Base-by-base conservation (phyloP, 2,113 vertebrate genomes). In the Lepidothrix coronata region DNA sequence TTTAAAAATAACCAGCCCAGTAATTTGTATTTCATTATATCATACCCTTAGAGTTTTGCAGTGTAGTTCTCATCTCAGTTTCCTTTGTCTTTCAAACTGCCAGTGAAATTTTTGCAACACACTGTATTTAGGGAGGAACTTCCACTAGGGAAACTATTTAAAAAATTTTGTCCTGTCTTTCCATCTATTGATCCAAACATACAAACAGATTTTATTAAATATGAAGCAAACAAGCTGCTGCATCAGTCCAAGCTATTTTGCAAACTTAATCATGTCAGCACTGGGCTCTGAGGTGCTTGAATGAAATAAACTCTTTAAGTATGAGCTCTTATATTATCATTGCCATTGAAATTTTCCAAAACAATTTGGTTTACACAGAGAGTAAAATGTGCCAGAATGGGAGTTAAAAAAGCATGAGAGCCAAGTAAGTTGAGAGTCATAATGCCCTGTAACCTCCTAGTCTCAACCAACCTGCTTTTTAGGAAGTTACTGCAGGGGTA, bases 121-220 rank as follows among this genome's bases (percentile, higher is more conserved):
- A 14, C 13, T 48, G 20, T 61, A 24, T 92, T 83, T 63, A 67
- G 28, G 59, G 51, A 94, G 80, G 35, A 83, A 55, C 57, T 88
- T 93, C 33, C 33, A 79, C 43, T 44, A 16, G 5, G 14, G 30
- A 82, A 83, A 62, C 43, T 62, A 73, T 66, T 83, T 77, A 84
- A 95, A 84, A 70, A 41, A 62, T 84, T 92, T 81, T 95, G 43
- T 73, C 59, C 49, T 76, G 31, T 58, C 49, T 94, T 95, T 91
- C 71, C 75, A 57, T 85, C 35, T 65, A n/a, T 31, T 86, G 20
- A 25, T 92, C 59, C 80, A 80, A 46, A 20, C 5, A 14, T 41
- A 55, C 28, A 55, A 25, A 55, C 31, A 80, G 9, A 54, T 83
- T 88, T 85, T 49, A 70, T 58, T 37, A 70, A 86, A 86, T 62